Base-by-base conservation (phyloP, 2,797 vertebrate species). In the Erpetoichthys calabaricus region DNA sequence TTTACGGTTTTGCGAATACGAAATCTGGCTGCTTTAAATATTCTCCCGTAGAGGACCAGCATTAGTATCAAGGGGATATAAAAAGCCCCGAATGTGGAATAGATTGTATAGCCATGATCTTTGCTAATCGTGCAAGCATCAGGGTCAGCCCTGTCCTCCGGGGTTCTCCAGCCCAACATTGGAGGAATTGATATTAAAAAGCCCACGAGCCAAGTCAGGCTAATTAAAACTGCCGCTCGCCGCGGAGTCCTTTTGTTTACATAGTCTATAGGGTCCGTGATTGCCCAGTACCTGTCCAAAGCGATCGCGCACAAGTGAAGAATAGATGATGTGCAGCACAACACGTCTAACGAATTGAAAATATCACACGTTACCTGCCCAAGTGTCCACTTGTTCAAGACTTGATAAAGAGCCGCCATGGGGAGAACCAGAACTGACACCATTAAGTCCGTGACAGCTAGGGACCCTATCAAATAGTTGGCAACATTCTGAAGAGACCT, bases 241-340 rank as follows among this genome's bases (percentile, higher is more conserved):
- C 85, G 85, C 8, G 94, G 95, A 42, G 94, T 98, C 73, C 95
- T 80, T 81, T 97, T 97, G 73, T 95, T 97, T 60, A 98, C 90
- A 64, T 97, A 98, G 85, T 94, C 92, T 56, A 98, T 94, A 8
- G 95, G 94, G 70, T 98, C 91, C 0, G 94, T 97, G 67, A 98
- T 98, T 66, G 94, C 93, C 95, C 95, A 98, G 78, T 91, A 98
- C 68, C 95, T 86, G 84, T 98, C 95, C 80, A 98, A 66, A 9
- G 95, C 95, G 60, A 98, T 98, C 73, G 93, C 94, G 73, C 95
- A 97, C 77, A 98, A 78, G 82, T 98, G 95, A 64, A 97, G 84
- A 71, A 98, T 98, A 71, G 94, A 98, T 44, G 95, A 98, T 47
- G 95, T 97, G 80, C 95, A 98, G 64, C 94, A 98, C 66, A 98